phyloP scores from a whole-genome alignment of 30 jellyfish, hydroid and myxozoan species.

The Nemopilema nomurai region DNA sequence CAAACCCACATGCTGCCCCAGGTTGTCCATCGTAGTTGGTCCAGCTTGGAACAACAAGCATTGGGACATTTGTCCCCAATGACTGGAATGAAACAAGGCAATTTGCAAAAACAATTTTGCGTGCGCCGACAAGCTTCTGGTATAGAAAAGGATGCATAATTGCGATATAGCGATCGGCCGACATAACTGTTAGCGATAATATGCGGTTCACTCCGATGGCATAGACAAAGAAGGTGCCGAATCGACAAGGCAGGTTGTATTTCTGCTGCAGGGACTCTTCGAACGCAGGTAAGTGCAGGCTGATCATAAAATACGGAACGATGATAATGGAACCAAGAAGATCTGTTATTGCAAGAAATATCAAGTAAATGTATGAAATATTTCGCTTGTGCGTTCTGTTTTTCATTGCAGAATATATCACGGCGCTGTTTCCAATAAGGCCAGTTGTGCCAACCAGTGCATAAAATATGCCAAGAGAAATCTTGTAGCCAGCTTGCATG shows the following conservation, averaged over 20 bases:
- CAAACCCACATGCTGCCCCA: conserved; percentile 64
- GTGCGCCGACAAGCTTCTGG: not conserved
- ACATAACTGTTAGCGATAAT: conserved; percentile 39
- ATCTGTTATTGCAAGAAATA: conserved; percentile 46
- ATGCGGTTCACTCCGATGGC: conserved; percentile 35
- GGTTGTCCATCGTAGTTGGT: conserved; percentile 55
- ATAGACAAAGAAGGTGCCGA: conserved; percentile 41
- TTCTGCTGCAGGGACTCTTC: conserved; percentile 16
- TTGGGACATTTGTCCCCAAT: conserved; percentile 33
- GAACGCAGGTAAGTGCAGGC: conserved; percentile 45
- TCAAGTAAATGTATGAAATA: conserved; percentile 23
- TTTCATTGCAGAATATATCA: conserved; percentile 14
- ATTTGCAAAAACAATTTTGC: conserved; percentile 13
- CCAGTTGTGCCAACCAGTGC: conserved; percentile 14
- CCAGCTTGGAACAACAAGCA: conserved; percentile 59
- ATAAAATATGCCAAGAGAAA: conserved; percentile 18
- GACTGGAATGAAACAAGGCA: conserved; percentile 11
- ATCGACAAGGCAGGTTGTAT: conserved; percentile 33
- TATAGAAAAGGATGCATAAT: conserved; percentile 44
- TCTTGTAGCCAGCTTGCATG: conserved; percentile 20
- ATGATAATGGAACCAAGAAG: conserved; percentile 13
- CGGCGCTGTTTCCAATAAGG: conserved; percentile 21
- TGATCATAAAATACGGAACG: conserved; percentile 39
- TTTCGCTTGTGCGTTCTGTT: conserved; percentile 16
- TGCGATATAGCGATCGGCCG: conserved; percentile 57